These are phyloP conservation scores for Rhabdornis inornatus DNA, from an alignment of 2,113 vertebrate species.

Conservation along the genomic window DNA sequence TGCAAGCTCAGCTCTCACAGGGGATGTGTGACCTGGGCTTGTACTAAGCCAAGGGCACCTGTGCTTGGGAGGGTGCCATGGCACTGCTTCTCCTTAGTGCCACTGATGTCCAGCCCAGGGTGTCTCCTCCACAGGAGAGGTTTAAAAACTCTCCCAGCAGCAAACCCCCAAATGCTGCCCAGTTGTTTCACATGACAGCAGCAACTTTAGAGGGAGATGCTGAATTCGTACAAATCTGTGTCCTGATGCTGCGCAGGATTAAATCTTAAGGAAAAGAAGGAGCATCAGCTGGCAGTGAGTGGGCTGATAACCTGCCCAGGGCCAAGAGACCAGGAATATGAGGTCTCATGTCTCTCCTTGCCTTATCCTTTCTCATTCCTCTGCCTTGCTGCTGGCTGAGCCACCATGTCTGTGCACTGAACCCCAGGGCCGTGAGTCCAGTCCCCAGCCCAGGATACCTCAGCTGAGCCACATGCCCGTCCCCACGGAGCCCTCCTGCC, in stretches of 20 bases:
- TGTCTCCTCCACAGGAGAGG: neutral
- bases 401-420: neutral
- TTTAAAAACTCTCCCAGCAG: neutral
- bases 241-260: neutral
- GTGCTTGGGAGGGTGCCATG: neutral
- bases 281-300: neutral
- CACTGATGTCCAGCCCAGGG: neutral
- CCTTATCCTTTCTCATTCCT: neutral
- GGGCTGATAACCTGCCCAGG: neutral
- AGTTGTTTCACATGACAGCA: neutral
- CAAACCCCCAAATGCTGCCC: neutral
- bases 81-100: neutral
- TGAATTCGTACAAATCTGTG: neutral
- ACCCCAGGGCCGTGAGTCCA: accelerated
- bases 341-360: neutral
- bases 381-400: neutral
- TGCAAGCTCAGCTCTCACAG: neutral
- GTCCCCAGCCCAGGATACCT: neutral
- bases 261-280: neutral
- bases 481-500: accelerated
- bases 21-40: neutral
- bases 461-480: accelerated
- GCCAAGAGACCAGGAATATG: accelerated
- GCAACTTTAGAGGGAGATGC: neutral
- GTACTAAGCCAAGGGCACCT: neutral